Base-by-base conservation (phyloP, 2,797 vertebrate species). In the Poliocrania exsul region DNA sequence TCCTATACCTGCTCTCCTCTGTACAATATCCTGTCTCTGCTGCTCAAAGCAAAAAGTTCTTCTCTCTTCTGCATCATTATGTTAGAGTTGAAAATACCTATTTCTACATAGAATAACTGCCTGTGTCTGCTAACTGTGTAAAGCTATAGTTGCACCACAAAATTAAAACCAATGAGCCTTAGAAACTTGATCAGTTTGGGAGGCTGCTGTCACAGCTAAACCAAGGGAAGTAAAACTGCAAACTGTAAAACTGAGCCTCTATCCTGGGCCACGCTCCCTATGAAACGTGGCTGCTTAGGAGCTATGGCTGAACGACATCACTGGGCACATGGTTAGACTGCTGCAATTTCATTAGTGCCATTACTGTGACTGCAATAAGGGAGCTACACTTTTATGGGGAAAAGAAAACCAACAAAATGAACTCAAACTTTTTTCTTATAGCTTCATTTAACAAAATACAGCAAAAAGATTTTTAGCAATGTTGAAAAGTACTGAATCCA, bases 271-370 rank as follows among this genome's bases (percentile, higher is more conserved):
- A 77, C 66, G 24, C 21, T 54, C 46, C 24, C 10, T n/a, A 3
- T 49, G 65, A 75, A 54, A 16, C 25, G 19, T 28, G 47, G 28
- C 20, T 77, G 75, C 37, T 65, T 21, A 33, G 14, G 16, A 71
- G 53, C 50, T 73, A 24, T 16, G 33, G 23, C 33, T 57, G 33
- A 60, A 38, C 16, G 31, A 18, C 4, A 0, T 62, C 73, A 47
- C 16, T 7, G 10, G 33, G 14, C 24, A 56, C 20, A 18, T 0
- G 2, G 16, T 49, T 73, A 56, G 33, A 29, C 10, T 53, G 0
- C 19, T 64, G 26, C 24, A 19, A 12, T 64, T 84, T 58, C 56
- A 84, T 8, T 11, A n/a, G 21, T 40, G 29, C 7, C 42, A 17
- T 78, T 67, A 33, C 28, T 69, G 13, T 40, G 11, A 29, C 31